Percentiles rank a stretch among this genome's conserved stretches.
Evolutionary conservation across 1,140 invertebrate species (phyloP).

Genomic region (Drosophila nannoptera): DNA sequence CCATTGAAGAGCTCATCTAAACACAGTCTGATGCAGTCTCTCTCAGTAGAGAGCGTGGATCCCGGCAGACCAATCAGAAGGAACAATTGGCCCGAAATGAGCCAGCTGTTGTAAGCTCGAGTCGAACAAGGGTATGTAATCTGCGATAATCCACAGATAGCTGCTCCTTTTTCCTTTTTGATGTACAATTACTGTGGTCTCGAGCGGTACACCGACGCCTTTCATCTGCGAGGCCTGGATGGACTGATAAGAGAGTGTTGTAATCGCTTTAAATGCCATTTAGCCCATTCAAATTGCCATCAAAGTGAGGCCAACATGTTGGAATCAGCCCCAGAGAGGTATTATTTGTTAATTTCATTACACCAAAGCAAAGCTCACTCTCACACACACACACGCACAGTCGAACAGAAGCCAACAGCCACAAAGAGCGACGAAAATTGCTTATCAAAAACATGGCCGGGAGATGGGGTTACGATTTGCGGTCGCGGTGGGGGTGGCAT

Average conservation of each 20-base stretch:
- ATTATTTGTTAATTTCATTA: slow-evolving; percentile 76
- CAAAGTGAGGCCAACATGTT: slow-evolving; percentile 60
- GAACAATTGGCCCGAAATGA: not conserved
- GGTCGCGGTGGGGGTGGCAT: slow-evolving; percentile 10
- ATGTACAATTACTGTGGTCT: slow-evolving; percentile 9
- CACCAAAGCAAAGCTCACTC: slow-evolving; percentile 26
- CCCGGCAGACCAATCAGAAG: no score
- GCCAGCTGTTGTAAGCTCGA: not conserved
- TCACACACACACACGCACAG: not conserved
- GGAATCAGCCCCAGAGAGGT: slow-evolving; percentile 47
- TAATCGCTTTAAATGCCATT: slow-evolving; percentile 70
- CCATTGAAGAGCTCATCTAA: no score
- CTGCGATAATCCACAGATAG: not conserved
- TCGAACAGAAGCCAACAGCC: slow-evolving; percentile 15
- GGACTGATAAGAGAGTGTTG: slow-evolving; percentile 57
- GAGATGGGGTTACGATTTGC: not conserved
- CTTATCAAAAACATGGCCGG: slow-evolving; percentile 68
- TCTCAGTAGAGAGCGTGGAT: no score
- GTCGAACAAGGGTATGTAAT: not conserved
- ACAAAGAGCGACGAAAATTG: slow-evolving; percentile 62
- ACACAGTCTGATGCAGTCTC: no score
- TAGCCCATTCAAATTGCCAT: slow-evolving; percentile 72
- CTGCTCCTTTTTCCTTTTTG: not conserved
- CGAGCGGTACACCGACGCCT: slow-evolving; percentile 25
- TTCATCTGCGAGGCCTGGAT: slow-evolving; percentile 29